These are phyloP conservation scores for Ornithorhynchus anatinus DNA, from an alignment of 2,113 vertebrate species.

Conservation along the genomic window DNA sequence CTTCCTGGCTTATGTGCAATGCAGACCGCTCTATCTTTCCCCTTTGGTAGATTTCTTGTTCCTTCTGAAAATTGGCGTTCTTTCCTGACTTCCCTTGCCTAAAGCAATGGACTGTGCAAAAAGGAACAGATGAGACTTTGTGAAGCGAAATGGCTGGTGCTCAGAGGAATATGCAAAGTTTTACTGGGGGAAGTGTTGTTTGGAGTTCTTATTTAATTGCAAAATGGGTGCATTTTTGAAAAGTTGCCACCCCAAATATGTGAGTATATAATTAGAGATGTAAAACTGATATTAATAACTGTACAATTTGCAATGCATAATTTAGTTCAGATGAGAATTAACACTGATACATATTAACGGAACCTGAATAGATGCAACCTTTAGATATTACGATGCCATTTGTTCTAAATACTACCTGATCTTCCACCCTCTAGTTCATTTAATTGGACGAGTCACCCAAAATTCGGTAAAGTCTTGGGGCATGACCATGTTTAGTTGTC, in stretches of 20 bases:
- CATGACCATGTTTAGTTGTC: constrained; percentile 51
- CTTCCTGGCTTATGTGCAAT: too few relatives aligned
- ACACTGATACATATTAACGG: constrained; percentile 24
- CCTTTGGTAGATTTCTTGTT: too few relatives aligned
- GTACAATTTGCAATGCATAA: neutral
- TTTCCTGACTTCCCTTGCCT: too few relatives aligned
- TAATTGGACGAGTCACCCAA: constrained; percentile 40
- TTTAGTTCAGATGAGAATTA: constrained; percentile 3
- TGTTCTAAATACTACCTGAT: constrained; percentile 62
- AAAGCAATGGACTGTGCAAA: too few relatives aligned
- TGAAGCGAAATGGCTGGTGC: neutral
- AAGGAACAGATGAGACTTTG: too few relatives aligned
- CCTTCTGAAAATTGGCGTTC: too few relatives aligned
- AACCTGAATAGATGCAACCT: constrained; percentile 12
- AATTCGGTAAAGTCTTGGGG: constrained; percentile 32
- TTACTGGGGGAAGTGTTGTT: neutral
- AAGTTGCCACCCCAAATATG: constrained; percentile 29
- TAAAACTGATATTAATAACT: constrained; percentile 4
- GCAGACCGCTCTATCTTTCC: too few relatives aligned
- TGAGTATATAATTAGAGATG: constrained; percentile 29
- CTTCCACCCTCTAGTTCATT: constrained; percentile 50
- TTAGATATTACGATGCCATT: constrained; percentile 16
- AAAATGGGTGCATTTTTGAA: constrained; percentile 36
- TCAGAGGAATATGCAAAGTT: neutral
- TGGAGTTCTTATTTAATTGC: neutral